phyloP scores from a whole-genome alignment of 2,888 invertebrate species.

The Sphaerophoria rueppellii region DNA sequence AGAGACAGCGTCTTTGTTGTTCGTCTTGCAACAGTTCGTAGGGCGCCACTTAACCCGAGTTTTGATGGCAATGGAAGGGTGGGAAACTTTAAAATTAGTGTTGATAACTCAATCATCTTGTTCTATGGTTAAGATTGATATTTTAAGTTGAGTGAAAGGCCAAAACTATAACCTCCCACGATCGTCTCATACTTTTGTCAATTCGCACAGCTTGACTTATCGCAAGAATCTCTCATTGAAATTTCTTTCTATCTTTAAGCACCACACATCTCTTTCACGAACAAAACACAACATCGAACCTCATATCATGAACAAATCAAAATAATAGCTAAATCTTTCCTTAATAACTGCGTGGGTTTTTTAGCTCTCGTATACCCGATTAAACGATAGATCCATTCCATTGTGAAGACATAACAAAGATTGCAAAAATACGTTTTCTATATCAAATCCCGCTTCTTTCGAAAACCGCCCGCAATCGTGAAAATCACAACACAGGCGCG shows the following conservation, averaged over 20 bases:
- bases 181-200: background rate
- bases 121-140: background rate
- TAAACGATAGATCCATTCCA: constrained; percentile 45
- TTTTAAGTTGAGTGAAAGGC: constrained; percentile 23
- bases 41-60: no score
- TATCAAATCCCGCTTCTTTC: constrained; percentile 1
- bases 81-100: background rate
- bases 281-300: constrained; percentile 36
- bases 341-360: constrained; percentile 70
- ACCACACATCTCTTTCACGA: constrained; percentile 44
- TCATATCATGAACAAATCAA: constrained; percentile 66
- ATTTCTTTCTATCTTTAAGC: constrained; percentile 32
- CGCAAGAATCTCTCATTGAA: constrained; percentile 37
- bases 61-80: background rate
- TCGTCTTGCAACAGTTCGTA: background rate
- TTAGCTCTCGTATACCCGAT: constrained; percentile 10
- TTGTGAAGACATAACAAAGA: constrained; percentile 55
- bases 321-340: constrained; percentile 68
- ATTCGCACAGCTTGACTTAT: background rate
- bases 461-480: constrained; percentile 58
- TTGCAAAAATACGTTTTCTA: constrained; percentile 35
- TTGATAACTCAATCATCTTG: constrained; percentile 2
- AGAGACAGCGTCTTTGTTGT: background rate
- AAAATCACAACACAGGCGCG: constrained; percentile 58
- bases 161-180: constrained; percentile 5